Conservation (phyloP, 1,140 invertebrate genomes). For the Glossosoma conforme region DNA sequence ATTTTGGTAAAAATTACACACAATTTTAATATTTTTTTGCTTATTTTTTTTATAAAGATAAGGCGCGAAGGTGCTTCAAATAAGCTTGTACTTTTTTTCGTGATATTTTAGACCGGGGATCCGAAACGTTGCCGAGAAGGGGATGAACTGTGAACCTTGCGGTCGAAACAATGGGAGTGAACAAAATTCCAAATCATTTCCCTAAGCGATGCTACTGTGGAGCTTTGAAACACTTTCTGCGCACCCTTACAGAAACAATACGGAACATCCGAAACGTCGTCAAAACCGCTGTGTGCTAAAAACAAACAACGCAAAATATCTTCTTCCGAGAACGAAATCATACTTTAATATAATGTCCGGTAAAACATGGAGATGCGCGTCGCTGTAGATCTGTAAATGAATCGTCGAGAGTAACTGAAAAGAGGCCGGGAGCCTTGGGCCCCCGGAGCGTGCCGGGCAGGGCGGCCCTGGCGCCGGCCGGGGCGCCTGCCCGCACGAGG, state of each 20-base stretch:
- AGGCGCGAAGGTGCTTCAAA: slow-evolving; percentile 68
- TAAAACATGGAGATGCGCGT: slow-evolving; percentile 22
- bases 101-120: slow-evolving; percentile 48
- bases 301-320: slow-evolving; percentile 28
- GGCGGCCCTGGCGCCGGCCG: slow-evolving; percentile 36
- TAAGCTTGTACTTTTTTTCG: slow-evolving; percentile 67
- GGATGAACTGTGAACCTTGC: too few species aligned
- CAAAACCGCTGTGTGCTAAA: slow-evolving; percentile 30
- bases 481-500: background rate
- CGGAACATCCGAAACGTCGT: slow-evolving; percentile 27
- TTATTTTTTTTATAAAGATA: slow-evolving; percentile 57
- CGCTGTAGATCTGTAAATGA: slow-evolving; percentile 40
- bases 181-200: slow-evolving; percentile 25
- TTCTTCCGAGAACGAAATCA: slow-evolving; percentile 6
- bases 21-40: slow-evolving; percentile 43
- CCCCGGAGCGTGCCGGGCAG: slow-evolving; percentile 8
- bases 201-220: slow-evolving; percentile 20
- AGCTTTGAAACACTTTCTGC: slow-evolving; percentile 30
- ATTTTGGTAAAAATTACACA: slow-evolving; percentile 60
- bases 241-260: slow-evolving; percentile 32
- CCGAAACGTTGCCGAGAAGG: slow-evolving; percentile 22
- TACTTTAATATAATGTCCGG: slow-evolving; percentile 12
- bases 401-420: slow-evolving; percentile 28
- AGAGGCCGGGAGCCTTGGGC: slow-evolving; percentile 30
- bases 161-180: too few species aligned